A percentile compares a stretch with the other conserved stretches of the same genome.
Evolutionary conservation across 2,888 invertebrate genomes (phyloP).

Genomic region (Flexamia atlantica): DNA sequence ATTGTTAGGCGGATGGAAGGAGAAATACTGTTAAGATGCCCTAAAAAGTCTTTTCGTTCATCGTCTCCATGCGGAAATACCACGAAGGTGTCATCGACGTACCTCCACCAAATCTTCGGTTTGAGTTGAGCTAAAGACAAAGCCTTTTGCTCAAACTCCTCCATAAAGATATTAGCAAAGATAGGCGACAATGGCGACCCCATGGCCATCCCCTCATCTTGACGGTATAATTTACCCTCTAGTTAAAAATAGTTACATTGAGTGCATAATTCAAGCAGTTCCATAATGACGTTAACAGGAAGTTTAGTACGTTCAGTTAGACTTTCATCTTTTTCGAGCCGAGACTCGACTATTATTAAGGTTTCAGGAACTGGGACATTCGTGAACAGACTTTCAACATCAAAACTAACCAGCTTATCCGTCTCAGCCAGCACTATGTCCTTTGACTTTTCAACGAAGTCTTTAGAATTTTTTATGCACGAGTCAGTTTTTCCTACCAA

Average conservation of each 20-base stretch:
- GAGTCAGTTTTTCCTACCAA: background rate
- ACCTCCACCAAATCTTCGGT: constrained; percentile 28
- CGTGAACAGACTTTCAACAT: background rate
- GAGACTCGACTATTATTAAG: background rate
- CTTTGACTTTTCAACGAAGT: background rate
- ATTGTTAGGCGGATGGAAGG: constrained; percentile 24
- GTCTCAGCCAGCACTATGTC: background rate
- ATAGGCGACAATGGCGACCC: background rate
- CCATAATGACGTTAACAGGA: background rate
- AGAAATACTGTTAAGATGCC: constrained; percentile 7
- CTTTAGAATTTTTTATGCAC: constrained; percentile 14
- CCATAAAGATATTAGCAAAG: constrained; percentile 25
- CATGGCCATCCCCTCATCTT: constrained; percentile 18
- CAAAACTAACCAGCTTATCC: background rate
- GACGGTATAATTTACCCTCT: constrained; percentile 28
- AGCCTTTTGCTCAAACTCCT: background rate
- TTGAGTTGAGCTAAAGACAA: background rate
- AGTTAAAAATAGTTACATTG: constrained; percentile 14
- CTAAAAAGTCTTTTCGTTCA: constrained; percentile 10
- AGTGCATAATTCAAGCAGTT: background rate
- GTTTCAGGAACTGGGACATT: constrained; percentile 26
- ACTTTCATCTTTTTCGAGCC: background rate
- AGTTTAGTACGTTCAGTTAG: background rate
- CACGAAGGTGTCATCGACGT: constrained; percentile 27
- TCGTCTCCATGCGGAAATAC: background rate